phyloP scores from a whole-genome alignment of 2,888 invertebrate genomes.

The Lordiphosa andalusiaca region DNA sequence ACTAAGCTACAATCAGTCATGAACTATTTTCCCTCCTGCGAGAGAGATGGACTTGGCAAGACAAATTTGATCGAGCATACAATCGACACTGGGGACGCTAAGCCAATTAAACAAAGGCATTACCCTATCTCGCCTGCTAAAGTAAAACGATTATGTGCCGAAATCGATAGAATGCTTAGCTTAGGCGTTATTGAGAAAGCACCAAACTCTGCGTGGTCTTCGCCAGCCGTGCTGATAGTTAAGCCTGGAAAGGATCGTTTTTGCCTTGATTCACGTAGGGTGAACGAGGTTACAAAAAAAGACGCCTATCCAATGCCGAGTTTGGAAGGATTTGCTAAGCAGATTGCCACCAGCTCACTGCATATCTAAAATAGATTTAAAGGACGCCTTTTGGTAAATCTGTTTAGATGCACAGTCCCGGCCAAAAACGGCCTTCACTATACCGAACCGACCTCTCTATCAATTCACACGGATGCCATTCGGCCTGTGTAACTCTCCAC shows the following conservation, averaged over 20 bases:
- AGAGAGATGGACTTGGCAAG: background rate
- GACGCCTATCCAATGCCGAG: too few species aligned
- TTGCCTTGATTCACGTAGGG: too few species aligned
- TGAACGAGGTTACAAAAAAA: too few species aligned
- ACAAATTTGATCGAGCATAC: background rate
- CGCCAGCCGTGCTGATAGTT: background rate
- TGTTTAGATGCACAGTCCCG: background rate
- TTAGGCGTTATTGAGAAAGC: background rate
- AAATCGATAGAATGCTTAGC: background rate
- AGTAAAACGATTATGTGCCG: background rate
- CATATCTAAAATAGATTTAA: background rate
- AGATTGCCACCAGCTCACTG: too few species aligned
- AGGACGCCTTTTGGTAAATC: slow-evolving; percentile 2
- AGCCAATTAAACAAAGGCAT: slow-evolving; percentile 2
- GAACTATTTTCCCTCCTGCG: background rate
- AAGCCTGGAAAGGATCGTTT: slow-evolving; percentile 2
- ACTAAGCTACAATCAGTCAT: background rate
- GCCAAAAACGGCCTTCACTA: background rate
- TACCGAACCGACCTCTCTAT: background rate
- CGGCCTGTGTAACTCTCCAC: too few species aligned
- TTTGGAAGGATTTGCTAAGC: too few species aligned
- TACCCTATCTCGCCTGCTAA: slow-evolving; percentile 4
- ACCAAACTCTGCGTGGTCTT: background rate
- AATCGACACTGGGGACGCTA: background rate
- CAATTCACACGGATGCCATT: background rate